These are phyloP conservation scores for Callipepla squamata DNA, from an alignment of 2,113 vertebrate species.

Conservation along the genomic window DNA sequence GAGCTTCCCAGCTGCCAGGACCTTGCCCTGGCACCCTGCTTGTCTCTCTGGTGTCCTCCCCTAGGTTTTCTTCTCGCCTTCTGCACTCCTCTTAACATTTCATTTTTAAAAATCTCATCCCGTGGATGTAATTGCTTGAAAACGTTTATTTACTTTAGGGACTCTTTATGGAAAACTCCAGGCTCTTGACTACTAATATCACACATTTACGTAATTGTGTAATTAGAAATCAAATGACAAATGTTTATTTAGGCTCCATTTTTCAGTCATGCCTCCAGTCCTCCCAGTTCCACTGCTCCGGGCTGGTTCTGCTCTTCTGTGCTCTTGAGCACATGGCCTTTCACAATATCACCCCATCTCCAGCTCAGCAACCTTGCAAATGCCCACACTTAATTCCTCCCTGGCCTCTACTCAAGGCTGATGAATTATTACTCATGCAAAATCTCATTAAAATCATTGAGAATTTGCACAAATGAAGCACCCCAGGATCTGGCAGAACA, in stretches of 20 bases:
- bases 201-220: constrained; percentile 72
- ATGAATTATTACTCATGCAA: not conserved
- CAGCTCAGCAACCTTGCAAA: not conserved
- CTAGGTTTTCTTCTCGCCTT: not conserved
- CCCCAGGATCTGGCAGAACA: not conserved
- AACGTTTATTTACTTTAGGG: constrained; percentile 78
- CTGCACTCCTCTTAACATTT: not conserved
- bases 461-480: not conserved
- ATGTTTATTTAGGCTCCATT: constrained; percentile 36
- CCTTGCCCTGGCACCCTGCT: not conserved
- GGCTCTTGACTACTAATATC: constrained; percentile 78
- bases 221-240: constrained; percentile 75
- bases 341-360: not conserved
- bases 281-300: not conserved
- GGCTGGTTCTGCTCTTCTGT: not conserved
- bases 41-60: not conserved
- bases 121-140: constrained; percentile 64
- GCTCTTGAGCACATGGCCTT: accelerated
- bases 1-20: too few relatives aligned
- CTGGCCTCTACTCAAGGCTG: not conserved
- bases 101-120: constrained; percentile 35
- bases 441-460: not conserved
- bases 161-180: constrained; percentile 78
- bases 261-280: not conserved
- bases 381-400: not conserved